Conservation (phyloP, 2,113 vertebrate species). For the Sminthopsis crassicaudata region DNA sequence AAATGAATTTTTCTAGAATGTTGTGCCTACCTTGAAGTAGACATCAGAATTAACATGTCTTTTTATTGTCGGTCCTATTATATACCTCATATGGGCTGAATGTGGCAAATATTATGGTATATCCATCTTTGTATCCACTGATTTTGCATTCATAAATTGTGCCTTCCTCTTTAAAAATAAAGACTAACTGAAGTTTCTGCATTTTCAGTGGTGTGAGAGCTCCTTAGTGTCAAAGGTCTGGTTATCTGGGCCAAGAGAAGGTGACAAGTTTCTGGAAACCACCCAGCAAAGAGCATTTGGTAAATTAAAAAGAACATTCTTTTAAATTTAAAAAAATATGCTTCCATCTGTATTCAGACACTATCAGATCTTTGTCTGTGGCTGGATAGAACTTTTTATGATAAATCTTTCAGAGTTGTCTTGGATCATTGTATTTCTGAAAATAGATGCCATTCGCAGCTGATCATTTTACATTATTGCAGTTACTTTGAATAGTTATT, state of each 20-base stretch:
- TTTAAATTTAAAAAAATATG: too few species aligned
- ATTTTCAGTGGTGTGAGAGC: not conserved
- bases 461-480: too few species aligned
- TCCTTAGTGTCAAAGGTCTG: not conserved
- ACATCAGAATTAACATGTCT: not conserved
- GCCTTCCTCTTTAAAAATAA: not conserved
- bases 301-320: conserved; percentile 27
- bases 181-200: not conserved
- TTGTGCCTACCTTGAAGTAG: not conserved
- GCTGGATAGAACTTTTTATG: too few species aligned
- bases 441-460: too few species aligned
- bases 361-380: too few species aligned
- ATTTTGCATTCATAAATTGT: not conserved
- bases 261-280: not conserved
- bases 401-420: too few species aligned
- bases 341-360: too few species aligned
- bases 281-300: not conserved
- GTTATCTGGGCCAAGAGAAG: not conserved
- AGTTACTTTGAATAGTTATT: too few species aligned
- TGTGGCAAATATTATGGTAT: not conserved
- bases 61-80: not conserved
- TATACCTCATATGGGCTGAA: not conserved
- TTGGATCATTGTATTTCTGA: too few species aligned
- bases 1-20: not conserved
- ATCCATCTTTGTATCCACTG: not conserved